These are phyloP conservation scores for Lutra lutra DNA, from an alignment of 2,797 vertebrate species.

Conservation along the genomic window DNA sequence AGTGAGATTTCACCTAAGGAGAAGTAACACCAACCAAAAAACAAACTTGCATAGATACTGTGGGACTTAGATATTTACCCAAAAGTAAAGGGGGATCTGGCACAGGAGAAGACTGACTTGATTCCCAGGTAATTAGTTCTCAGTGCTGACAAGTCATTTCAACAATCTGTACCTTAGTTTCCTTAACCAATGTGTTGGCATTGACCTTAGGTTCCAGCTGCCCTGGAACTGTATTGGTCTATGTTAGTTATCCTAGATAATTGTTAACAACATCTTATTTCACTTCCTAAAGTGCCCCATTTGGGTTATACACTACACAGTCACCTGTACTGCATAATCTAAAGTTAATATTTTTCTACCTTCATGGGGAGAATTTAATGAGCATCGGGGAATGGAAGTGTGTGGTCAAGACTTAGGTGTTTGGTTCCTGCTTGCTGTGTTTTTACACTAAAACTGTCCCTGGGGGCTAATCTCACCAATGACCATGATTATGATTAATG, in stretches of 20 bases:
- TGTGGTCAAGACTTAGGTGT: background rate
- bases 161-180: background rate
- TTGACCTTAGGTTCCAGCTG: background rate
- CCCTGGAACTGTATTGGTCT: background rate
- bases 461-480: background rate
- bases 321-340: background rate
- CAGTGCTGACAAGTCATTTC: background rate
- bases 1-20: background rate
- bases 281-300: background rate
- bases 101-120: background rate
- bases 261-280: background rate
- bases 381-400: rapidly evolving
- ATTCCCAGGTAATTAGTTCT: background rate
- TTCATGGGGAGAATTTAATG: background rate
- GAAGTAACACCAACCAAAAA: background rate
- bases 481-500: background rate
- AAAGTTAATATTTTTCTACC: background rate
- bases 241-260: background rate
- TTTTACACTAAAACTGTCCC: background rate
- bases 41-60: background rate
- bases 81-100: background rate
- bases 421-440: background rate
- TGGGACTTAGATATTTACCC: background rate
- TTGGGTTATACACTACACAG: background rate
- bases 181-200: background rate